These are phyloP conservation scores for Rhogogaster chlorosoma DNA, from an alignment of 2,888 invertebrate genomes.

Conservation along the genomic window DNA sequence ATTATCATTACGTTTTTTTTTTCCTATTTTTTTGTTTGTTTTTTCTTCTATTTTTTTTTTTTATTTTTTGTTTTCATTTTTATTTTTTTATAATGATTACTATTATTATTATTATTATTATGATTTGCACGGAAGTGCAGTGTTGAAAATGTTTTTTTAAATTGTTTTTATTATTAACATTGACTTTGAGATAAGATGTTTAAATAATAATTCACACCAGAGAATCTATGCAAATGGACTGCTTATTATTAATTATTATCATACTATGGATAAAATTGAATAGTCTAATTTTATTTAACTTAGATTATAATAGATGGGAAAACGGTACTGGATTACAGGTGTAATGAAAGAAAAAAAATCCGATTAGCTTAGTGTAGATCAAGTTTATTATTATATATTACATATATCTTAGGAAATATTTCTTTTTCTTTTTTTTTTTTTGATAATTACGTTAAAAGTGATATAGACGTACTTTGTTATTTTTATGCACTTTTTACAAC, in stretches of 20 bases:
- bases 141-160: conserved; percentile 34
- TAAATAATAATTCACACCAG: conserved; percentile 55
- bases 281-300: conserved; percentile 61
- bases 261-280: conserved; percentile 46
- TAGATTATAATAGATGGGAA: conserved; percentile 44
- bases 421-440: not conserved
- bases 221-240: conserved; percentile 57
- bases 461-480: not conserved
- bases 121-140: conserved; percentile 53
- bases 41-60: too few relatives aligned
- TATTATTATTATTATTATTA: conserved; percentile 48
- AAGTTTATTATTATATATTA: not conserved
- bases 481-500: not conserved
- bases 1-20: conserved; percentile 51
- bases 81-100: too few relatives aligned
- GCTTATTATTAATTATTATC: conserved; percentile 51
- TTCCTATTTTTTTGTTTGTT: too few relatives aligned
- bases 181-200: conserved; percentile 46
- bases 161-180: conserved; percentile 54
- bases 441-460: conserved; percentile 16
- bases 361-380: not conserved
- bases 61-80: too few relatives aligned
- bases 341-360: not conserved
- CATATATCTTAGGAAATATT: not conserved
- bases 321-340: conserved; percentile 43